Evolutionary conservation across 2,888 invertebrate species (phyloP), one percentile per base, ranked within the genome.

Genomic region (Polia nebulosa): DNA sequence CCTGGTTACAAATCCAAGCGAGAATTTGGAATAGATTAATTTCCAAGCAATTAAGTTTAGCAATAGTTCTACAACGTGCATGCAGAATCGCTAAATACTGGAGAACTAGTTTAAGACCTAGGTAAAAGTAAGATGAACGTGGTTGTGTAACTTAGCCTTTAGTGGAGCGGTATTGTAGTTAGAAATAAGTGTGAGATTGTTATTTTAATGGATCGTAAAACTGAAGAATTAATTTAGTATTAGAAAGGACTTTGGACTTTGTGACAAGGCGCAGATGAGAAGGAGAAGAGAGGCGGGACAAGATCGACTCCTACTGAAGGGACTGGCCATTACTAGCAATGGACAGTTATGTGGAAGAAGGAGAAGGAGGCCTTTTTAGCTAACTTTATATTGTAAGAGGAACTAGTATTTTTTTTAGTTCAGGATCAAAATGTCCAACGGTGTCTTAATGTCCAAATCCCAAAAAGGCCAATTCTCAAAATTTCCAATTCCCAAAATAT

Each of bases 61-160:
- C n/a, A 64, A 60, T 29, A 49, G 39, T 52, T 32, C 29, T 44
- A 32, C 9, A 61, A 56, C 61, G 27, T 60, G 74, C 76, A 52
- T 57, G 47, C 44, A 61, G 57, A 61, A 74, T 78, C 72, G 72
- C 62, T 45, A 76, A 83, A 75, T 58, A 45, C 39, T 47, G 51
- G 49, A 51, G 52, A 80, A 52, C 72, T 65, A 71, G 73, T 70
- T 81, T 65, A 45, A 53, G 67, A 71, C 17, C 45, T 41, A 49
- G 49, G 56, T 61, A 78, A 76, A 63, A 60, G 57, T 61, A n/a
- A 78, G 79, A 77, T 73, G 60, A 69, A 45, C 57, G 56, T 51
- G 8, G 0, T 77, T 64, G 32, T 11, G 79, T 64, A 77, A 77
- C 52, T n/a, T 0, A n/a, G 41, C 7, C 27, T 41, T 53, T 56